Base-by-base conservation (phyloP, 2,888 invertebrate genomes). In the Luperina testacea region DNA sequence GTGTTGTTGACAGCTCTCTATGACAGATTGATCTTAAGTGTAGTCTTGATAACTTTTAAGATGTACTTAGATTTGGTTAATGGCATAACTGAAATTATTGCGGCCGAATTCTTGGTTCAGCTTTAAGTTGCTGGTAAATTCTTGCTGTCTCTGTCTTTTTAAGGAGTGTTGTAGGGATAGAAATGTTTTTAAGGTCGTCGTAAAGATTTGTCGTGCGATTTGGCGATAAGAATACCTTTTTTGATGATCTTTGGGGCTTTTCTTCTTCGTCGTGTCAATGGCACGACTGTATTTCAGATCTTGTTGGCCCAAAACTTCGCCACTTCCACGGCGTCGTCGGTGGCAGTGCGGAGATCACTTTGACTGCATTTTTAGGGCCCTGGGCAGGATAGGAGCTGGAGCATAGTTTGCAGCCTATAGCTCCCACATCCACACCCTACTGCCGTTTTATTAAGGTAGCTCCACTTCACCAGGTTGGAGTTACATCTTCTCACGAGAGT, bases 21-120 rank as follows among this genome's bases (percentile, higher is more conserved):
- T n/a, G 42, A 59, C 7, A 64, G 42, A 78, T 51, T 27, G 0
- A 83, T 83, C 81, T 83, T 42, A 72, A 83, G 42, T 73, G 32
- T 15, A 15, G 24, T 48, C 27, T 59, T 76, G 59, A 81, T 48
- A 51, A 24, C 45, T 71, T 32, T 32, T 38, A 15, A 38, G 69
- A 80, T 70, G 81, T 20, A 32, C 32, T 32, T 32, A 48, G 27
- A 57, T 32, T 57, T 15, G 53, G 67, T 71, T 53, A 82, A 17
- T 64, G 51, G 45, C 53, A 15, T 65, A 38, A 27, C 24, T 13
- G 8, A n/a, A 38, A 17, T 20, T 51, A n/a, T 48, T 38, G 1
- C 0, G 13, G 38, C 20, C 51, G 15, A 27, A 27, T 42, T 42
- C 20, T 8, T 27, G 27, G 3, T 42, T 53, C 8, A 11, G 9